Evolutionary conservation across 2,797 vertebrate species (phyloP).

Genomic region (Myotis vivesi): DNA sequence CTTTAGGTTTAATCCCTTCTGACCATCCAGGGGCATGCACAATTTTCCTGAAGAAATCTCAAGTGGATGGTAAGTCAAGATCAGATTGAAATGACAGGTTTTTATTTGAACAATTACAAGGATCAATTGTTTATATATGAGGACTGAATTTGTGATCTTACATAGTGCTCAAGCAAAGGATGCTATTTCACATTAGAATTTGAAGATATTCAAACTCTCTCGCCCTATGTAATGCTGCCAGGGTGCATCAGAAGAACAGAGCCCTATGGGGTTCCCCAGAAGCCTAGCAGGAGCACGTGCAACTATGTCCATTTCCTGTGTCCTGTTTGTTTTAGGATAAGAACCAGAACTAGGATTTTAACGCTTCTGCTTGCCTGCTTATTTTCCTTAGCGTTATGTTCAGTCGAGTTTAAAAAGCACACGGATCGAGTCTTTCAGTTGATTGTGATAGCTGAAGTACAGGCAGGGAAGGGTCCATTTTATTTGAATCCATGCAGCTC

Average conservation of each 20-base stretch:
- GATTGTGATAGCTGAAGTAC: not conserved
- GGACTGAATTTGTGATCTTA: slow-evolving; percentile 19
- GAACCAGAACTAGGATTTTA: not conserved
- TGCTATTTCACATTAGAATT: not conserved
- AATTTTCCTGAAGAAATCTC: slow-evolving; percentile 98
- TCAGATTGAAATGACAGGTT: slow-evolving; percentile 10
- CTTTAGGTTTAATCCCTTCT: slow-evolving; percentile 95
- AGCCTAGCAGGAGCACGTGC: not conserved
- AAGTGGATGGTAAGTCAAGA: slow-evolving; percentile 93
- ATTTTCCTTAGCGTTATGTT: not conserved
- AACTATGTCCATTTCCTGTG: not conserved
- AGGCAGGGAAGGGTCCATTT: not conserved
- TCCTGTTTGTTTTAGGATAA: not conserved
- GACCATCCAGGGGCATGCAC: slow-evolving; percentile 95
- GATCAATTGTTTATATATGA: not conserved
- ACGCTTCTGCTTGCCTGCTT: not conserved
- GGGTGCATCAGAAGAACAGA: not conserved
- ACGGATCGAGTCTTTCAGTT: not conserved
- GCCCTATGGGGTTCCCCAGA: not conserved
- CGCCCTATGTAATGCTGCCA: not conserved
- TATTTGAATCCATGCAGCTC: not conserved
- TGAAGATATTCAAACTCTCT: not conserved
- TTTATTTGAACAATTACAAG: not conserved
- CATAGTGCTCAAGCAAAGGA: not conserved
- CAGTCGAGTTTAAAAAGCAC: not conserved